Base-by-base conservation (phyloP, 2,888 invertebrate species). In the Heliconius aoede region DNA sequence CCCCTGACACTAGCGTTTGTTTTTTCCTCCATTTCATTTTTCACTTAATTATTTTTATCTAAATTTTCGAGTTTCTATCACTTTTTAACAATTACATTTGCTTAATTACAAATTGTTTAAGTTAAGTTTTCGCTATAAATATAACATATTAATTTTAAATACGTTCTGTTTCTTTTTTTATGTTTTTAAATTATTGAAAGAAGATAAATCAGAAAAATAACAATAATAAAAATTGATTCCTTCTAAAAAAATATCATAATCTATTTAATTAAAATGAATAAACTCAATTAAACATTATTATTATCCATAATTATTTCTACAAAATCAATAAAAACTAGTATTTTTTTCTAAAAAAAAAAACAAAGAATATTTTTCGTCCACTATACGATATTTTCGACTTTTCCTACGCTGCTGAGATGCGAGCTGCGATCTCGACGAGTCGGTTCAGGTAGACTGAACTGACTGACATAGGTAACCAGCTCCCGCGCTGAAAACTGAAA, bases 1-100 rank as follows among this genome's bases (percentile, higher is more conserved):
- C 92, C 55, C 93, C 94, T 0, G 94, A 93, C 26, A 94, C 93
- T 77, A 94, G 80, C 18, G 73, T 82, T 74, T 85, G 91, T 26
- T 80, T 86, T n/a, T 69, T 69, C 76, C 87, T 89, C 83, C 87
- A 90, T 86, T 88, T 90, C 93, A 94, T 93, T 60, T 82, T 86
- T 36, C 30, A 51, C 74, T 55, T 36, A 30, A 36, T 68, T 69
- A 26, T 73, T 55, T 28, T 40, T 62, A 69, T 1, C n/a, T 51
- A n/a, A 24, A 24, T 55, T 24, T 69, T 69, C 69, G n/a, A 28
- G 32, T 69, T 13, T 69, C 69, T n/a, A 32, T 24, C n/a, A n/a
- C 28, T 51, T 69, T 24, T 55, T 30, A 32, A 32, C n/a, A n/a
- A 55, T 55, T 69, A 55, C 69, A 69, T 69, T 69, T 55, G 69